Conservation (phyloP, 2,797 vertebrate genomes). For the Pristis pectinata region DNA sequence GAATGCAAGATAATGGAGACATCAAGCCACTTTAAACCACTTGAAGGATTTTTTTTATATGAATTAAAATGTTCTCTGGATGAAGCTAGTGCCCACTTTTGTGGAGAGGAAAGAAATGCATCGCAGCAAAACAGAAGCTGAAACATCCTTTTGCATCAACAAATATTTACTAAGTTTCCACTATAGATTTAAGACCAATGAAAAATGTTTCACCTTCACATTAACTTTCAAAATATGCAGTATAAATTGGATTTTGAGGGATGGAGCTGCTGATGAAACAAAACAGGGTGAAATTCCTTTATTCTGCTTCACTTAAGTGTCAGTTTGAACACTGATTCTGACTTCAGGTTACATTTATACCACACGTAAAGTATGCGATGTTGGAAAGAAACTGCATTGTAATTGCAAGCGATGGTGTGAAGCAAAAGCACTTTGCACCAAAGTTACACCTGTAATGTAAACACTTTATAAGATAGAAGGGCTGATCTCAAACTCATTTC, state of each 20-base stretch:
- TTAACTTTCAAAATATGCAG: neutral
- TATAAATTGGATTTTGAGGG: neutral
- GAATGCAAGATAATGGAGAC: slow-evolving; percentile 16
- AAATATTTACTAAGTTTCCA: neutral
- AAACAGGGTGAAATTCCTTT: neutral
- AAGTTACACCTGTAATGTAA: neutral
- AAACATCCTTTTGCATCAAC: neutral
- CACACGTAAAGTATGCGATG: no score
- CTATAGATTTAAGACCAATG: neutral
- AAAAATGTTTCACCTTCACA: neutral
- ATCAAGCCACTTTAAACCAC: slow-evolving; percentile 28
- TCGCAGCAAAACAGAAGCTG: neutral
- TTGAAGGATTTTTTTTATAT: neutral
- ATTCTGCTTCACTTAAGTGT: neutral
- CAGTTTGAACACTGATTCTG: neutral
- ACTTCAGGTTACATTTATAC: neutral
- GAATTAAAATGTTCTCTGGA: neutral
- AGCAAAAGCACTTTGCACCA: neutral
- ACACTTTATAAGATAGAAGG: neutral
- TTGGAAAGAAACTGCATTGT: no score
- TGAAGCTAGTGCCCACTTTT: neutral
- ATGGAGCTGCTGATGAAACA: neutral
- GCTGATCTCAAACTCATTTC: neutral
- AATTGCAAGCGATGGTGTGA: neutral
- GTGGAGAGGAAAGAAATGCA: neutral